Percentiles rank a stretch among this genome's conserved stretches.
These are phyloP conservation scores for Isaurus tuberculatus DNA, from an alignment of 92 coral and sea anemone species.

Conservation along the genomic window DNA sequence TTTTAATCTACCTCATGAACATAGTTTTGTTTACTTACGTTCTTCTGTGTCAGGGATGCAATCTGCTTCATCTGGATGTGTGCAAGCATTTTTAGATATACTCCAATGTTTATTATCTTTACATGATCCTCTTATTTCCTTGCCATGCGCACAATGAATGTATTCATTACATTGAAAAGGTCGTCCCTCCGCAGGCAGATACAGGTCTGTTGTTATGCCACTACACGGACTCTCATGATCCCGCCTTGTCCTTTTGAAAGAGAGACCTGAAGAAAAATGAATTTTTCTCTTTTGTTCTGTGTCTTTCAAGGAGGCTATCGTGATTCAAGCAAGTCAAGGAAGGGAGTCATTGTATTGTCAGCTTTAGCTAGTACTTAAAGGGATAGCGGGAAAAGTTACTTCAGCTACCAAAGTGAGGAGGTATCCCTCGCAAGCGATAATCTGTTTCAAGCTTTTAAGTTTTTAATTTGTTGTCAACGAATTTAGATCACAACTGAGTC, in stretches of 20 bases:
- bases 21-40: background rate
- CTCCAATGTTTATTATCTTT: background rate
- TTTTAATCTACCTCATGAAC: background rate
- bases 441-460: too few relatives aligned
- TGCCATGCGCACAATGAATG: conserved; percentile 7
- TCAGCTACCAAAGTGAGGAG: too few relatives aligned
- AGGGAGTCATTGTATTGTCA: too few relatives aligned
- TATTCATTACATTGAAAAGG: background rate
- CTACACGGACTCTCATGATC: background rate
- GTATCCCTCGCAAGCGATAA: too few relatives aligned
- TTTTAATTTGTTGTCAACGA: too few relatives aligned
- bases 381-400: too few relatives aligned
- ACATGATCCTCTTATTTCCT: background rate
- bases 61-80: background rate
- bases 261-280: too few relatives aligned
- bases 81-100: background rate
- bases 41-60: background rate
- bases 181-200: background rate
- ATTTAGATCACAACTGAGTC: too few relatives aligned
- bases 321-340: too few relatives aligned
- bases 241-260: background rate
- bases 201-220: background rate
- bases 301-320: too few relatives aligned
- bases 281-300: too few relatives aligned
- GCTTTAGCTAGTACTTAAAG: too few relatives aligned